Conservation (phyloP, 1,140 invertebrate species). For the Kradibia gibbosae region DNA sequence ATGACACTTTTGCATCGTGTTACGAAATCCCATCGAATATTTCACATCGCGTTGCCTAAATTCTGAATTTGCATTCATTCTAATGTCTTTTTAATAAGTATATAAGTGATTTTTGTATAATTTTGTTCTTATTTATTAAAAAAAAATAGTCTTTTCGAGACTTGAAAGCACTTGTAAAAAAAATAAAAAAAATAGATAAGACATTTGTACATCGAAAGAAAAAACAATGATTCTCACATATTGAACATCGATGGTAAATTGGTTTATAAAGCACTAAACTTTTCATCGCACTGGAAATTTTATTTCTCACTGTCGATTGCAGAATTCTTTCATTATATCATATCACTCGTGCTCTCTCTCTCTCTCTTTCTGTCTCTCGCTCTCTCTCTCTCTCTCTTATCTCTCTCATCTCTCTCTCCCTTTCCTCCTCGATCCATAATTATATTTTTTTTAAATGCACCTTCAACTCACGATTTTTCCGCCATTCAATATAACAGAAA, state of each 20-base stretch:
- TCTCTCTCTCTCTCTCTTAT: not conserved
- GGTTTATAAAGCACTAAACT: constrained; percentile 37
- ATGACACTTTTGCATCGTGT: not conserved
- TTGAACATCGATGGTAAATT: constrained; percentile 45
- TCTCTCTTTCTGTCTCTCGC: constrained; percentile 13
- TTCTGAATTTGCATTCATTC: not conserved
- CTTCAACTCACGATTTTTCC: constrained; percentile 23
- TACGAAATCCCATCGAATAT: not conserved
- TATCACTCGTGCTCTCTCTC: no score
- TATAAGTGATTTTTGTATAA: no score
- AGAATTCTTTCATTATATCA: constrained; percentile 20
- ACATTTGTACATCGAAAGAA: constrained; percentile 43
- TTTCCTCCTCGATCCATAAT: not conserved
- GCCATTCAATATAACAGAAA: constrained; percentile 33
- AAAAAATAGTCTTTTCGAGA: constrained; percentile 17
- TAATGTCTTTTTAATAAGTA: constrained; percentile 15
- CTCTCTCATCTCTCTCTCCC: not conserved
- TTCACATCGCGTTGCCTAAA: not conserved
- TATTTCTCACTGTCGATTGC: constrained; percentile 44
- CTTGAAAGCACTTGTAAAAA: constrained; percentile 32
- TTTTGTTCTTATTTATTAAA: no score
- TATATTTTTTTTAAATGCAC: constrained; percentile 42
- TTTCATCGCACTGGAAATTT: constrained; percentile 49
- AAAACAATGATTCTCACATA: constrained; percentile 44
- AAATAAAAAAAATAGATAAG: constrained; percentile 39